Conservation (phyloP, 1,140 invertebrate genomes). For the Andrena cerasifolii region DNA sequence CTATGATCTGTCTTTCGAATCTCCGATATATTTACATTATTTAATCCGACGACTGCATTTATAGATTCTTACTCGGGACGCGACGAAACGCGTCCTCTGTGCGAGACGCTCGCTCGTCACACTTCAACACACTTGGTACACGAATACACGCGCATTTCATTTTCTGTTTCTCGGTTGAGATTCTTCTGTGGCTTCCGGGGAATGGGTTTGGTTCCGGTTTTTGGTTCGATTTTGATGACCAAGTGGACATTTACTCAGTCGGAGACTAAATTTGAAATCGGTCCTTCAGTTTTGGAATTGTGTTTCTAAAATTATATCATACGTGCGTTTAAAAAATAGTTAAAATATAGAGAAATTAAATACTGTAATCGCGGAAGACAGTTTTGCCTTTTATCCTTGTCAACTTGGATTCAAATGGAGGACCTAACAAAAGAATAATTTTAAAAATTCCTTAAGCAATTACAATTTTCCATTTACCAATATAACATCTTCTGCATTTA, state of each 20-base stretch:
- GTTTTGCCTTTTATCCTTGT: too few species aligned
- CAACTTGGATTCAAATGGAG: too few species aligned
- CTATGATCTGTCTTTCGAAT: conserved; percentile 81
- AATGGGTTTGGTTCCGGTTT: conserved; percentile 13
- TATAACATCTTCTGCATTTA: too few species aligned
- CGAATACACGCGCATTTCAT: conserved; percentile 7
- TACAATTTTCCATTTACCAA: too few species aligned
- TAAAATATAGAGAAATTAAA: too few species aligned
- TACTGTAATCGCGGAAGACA: too few species aligned
- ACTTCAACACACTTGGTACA: conserved; percentile 34
- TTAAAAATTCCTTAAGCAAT: too few species aligned
- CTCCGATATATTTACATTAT: conserved; percentile 67
- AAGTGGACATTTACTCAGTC: not conserved
- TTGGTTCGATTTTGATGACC: not conserved
- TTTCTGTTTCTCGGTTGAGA: not conserved
- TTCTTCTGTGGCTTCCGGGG: not conserved
- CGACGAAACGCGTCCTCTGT: not conserved
- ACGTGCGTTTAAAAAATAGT: too few species aligned
- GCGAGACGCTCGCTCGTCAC: conserved; percentile 20
- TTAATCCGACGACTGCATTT: conserved; percentile 62
- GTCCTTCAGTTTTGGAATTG: too few species aligned
- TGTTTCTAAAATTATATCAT: too few species aligned
- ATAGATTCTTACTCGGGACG: conserved; percentile 50
- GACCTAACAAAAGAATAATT: too few species aligned
- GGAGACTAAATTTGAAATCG: too few species aligned